Evolutionary conservation across 37 sponge, comb jelly and placozoan species (phyloP), one percentile per base, ranked within the genome.

Genomic region (Agelas oroides): DNA sequence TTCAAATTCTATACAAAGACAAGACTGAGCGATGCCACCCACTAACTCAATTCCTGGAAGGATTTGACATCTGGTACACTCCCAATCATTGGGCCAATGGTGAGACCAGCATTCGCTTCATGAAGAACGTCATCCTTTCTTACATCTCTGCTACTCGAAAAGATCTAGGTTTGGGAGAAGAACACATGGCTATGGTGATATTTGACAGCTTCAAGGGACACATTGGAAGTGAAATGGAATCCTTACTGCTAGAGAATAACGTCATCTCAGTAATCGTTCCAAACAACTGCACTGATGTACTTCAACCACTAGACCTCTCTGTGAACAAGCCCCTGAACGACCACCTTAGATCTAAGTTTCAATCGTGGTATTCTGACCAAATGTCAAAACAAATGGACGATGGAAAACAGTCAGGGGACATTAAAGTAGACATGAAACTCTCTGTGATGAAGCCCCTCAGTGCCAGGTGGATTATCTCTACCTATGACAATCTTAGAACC

Each of bases 131-230:
- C 38, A 79, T 79, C 70, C 66, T 79, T 19, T 30, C 80, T 20
- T 65, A 79, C 53, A 56, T 79, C 70, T 13, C 16, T 37, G 53
- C 25, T 66, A 36, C 70, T 12, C 53, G 80, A 21, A 35, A 18
- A n/a, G n/a, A n/a, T n/a, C n/a, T n/a, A n/a, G n/a, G n/a, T n/a
- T n/a, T n/a, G n/a, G n/a, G 21, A 36, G 18, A 16, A 28, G 52
- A 79, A 13, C 68, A 36, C 12, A 14, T 24, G 17, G 80, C 68
- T 12, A 66, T 79, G 21, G 80, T 71, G 46, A 34, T 79, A 39
- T 63, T 79, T 66, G 80, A 79, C 70, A 68, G 30, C 38, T 79
- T 79, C 25, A 70, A 63, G 35, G 80, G 80, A 15, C 80, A 79
- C 68, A 68, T 46, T 24, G 16, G 80, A 37, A 40, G 31, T n/a